Evolutionary conservation across 1,140 invertebrate genomes (phyloP).

Genomic region (Drosophila funebris): DNA sequence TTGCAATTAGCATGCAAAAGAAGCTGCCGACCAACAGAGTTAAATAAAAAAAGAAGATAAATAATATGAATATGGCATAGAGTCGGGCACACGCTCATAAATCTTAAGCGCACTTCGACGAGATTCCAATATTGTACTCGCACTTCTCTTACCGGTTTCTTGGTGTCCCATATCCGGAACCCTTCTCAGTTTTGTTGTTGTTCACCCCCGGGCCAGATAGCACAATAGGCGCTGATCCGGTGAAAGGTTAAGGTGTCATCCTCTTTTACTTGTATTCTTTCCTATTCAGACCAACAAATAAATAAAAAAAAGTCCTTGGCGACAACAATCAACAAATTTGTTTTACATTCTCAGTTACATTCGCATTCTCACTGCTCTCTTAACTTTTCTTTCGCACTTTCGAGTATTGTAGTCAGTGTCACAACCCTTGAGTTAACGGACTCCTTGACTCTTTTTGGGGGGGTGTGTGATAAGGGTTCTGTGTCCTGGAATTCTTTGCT

Average conservation of each 20-base stretch:
- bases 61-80: conserved; percentile 39
- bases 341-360: conserved; percentile 58
- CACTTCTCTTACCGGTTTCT: conserved; percentile 11
- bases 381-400: conserved; percentile 13
- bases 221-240: conserved; percentile 42
- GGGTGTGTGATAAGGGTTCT: neutral
- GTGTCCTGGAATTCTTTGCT: neutral
- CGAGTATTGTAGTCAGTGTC: conserved; percentile 34
- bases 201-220: neutral
- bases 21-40: conserved; percentile 1
- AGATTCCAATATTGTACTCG: conserved; percentile 4
- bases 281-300: neutral
- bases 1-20: conserved; percentile 73
- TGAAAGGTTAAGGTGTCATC: conserved; percentile 76
- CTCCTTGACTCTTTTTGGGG: neutral
- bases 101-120: conserved; percentile 46
- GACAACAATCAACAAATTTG: conserved; percentile 77
- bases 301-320: conserved; percentile 30
- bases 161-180: conserved; percentile 64
- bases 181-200: conserved; percentile 43
- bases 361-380: conserved; percentile 20
- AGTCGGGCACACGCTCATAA: conserved; percentile 67
- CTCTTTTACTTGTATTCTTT: conserved; percentile 40
- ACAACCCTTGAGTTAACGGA: conserved; percentile 58
- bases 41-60: conserved; percentile 39